Conservation (phyloP, 2,797 vertebrate genomes). For the Argya squamiceps region DNA sequence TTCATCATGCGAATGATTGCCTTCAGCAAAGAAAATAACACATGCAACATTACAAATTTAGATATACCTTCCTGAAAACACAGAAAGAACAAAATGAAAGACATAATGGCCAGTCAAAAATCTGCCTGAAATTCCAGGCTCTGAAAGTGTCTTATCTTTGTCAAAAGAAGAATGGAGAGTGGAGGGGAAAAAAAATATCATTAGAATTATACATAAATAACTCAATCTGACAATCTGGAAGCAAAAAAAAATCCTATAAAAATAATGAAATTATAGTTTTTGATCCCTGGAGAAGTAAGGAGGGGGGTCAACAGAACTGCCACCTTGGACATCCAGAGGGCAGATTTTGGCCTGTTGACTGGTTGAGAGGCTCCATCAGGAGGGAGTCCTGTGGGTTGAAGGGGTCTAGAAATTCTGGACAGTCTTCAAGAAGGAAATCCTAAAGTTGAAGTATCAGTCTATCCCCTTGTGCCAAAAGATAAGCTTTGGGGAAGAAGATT, state of each 20-base stretch:
- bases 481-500: neutral
- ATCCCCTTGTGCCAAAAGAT: neutral
- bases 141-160: neutral
- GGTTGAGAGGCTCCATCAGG: neutral
- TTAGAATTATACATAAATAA: neutral
- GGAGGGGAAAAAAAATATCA: neutral
- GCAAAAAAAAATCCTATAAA: neutral
- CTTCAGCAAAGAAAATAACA: constrained; percentile 18
- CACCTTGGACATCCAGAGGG: neutral
- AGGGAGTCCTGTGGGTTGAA: neutral
- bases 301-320: neutral
- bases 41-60: neutral
- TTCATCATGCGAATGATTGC: constrained; percentile 7
- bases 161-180: neutral
- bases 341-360: neutral
- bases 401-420: neutral
- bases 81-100: constrained; percentile 21
- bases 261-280: neutral
- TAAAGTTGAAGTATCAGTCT: neutral
- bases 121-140: neutral
- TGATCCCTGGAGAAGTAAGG: neutral
- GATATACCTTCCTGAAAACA: neutral
- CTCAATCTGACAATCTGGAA: neutral
- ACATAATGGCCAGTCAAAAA: neutral
- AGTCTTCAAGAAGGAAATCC: neutral